phyloP scores from a whole-genome alignment of 1,140 invertebrate species.

The Pemphigus obesinymphae region DNA sequence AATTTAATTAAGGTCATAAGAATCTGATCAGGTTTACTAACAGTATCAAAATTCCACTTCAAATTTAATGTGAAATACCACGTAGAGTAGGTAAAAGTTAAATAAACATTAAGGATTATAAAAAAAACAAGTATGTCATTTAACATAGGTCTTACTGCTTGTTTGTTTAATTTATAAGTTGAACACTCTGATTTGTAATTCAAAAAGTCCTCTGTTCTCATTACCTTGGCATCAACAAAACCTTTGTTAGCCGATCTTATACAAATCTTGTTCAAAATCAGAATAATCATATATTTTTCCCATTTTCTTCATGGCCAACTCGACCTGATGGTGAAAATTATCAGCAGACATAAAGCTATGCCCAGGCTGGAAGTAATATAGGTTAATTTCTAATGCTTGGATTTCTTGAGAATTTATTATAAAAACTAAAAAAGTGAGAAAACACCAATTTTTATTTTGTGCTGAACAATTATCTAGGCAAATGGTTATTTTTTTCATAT shows the following conservation, averaged over 20 bases:
- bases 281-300: neutral
- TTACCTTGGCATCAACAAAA: neutral
- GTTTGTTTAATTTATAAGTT: neutral
- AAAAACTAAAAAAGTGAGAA: neutral
- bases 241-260: neutral
- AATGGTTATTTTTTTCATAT: neutral
- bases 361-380: constrained; percentile 47
- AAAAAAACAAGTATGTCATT: too few relatives aligned
- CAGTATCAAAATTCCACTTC: too few relatives aligned
- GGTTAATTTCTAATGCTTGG: neutral
- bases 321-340: constrained; percentile 48
- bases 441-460: neutral
- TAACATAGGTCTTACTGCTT: neutral
- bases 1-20: too few relatives aligned
- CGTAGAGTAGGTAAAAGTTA: too few relatives aligned
- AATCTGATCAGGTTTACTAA: too few relatives aligned
- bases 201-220: neutral
- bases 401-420: neutral
- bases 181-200: neutral
- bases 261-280: constrained; percentile 42
- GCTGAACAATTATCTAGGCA: neutral
- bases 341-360: constrained; percentile 49
- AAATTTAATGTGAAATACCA: too few relatives aligned
- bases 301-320: neutral
- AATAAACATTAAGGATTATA: too few relatives aligned